Base-by-base conservation (phyloP, 2,797 vertebrate species). In the Lophura swinhoii region DNA sequence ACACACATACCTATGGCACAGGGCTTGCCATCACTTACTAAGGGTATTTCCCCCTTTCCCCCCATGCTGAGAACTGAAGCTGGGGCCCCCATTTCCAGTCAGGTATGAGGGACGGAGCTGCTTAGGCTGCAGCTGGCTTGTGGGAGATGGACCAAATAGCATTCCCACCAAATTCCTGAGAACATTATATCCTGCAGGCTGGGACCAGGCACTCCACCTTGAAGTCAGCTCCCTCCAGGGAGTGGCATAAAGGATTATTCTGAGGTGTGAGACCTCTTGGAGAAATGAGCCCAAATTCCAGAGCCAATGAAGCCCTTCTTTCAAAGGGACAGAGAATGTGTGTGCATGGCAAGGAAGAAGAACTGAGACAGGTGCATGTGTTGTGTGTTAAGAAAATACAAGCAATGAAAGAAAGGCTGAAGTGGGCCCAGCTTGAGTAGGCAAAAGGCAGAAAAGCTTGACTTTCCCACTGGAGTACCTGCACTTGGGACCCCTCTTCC, bases 141-240 rank as follows among this genome's bases (percentile, higher is more conserved):
- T 1, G 49, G 93, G 90, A 93, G 46, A 44, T 9, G 10, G 68
- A 81, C 84, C 75, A 59, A 84, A 41, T 20, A 68, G 58, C 95
- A 91, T 97, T 96, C 96, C 80, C 26, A 51, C 35, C 7, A 60
- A 92, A 96, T 96, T 97, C 92, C 79, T 94, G 14, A 81, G 39
- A 37, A 5, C 8, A 11, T 14, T 85, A 44, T 44, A 73, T 71
- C 74, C 44, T 43, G 60, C 62, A 55, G 16, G 41, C 66, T 82
- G 72, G 39, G 58, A 59, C 59, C 41, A 49, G 41, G 24, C 7
- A 10, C 66, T 39, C 59, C 3, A 0, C 9, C 2, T 64, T 3
- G 2, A 80, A 88, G 75, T 89, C 37, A 80, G 14, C 31, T 49
- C 8, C 26, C 79, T 92, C 37, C 68, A 92, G 69, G 68, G 31